phyloP scores from a whole-genome alignment of 2,113 vertebrate genomes.

The Glareola pratincola region DNA sequence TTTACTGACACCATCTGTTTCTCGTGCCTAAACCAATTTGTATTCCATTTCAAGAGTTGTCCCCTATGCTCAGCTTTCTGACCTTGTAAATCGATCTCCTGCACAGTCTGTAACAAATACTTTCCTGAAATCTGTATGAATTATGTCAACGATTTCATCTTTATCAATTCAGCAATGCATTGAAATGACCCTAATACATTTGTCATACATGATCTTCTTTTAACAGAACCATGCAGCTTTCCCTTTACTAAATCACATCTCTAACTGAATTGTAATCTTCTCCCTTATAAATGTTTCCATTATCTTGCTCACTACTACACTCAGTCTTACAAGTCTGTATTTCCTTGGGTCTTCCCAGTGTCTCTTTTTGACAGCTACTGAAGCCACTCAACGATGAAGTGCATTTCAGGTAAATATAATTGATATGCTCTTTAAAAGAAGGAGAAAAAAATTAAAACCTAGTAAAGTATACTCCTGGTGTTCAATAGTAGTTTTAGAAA shows the following conservation, averaged over 20 bases:
- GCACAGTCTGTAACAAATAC: constrained; percentile 28
- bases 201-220: constrained; percentile 46
- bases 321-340: background rate
- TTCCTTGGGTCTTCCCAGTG: background rate
- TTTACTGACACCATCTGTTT: constrained; percentile 56
- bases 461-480: background rate
- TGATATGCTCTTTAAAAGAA: constrained; percentile 15
- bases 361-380: background rate
- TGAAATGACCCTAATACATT: constrained; percentile 44
- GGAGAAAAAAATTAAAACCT: constrained; percentile 55
- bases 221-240: constrained; percentile 11
- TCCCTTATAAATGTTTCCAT: constrained; percentile 19
- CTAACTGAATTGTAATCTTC: constrained; percentile 27
- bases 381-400: background rate
- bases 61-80: constrained; percentile 29
- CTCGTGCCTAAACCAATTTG: constrained; percentile 29
- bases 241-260: constrained; percentile 22
- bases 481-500: constrained; percentile 65
- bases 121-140: constrained; percentile 51
- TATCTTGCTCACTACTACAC: background rate
- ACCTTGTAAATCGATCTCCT: constrained; percentile 58
- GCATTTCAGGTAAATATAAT: constrained; percentile 19
- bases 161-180: constrained; percentile 32
- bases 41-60: constrained; percentile 26
- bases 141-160: constrained; percentile 27